Evolutionary conservation across 2,888 invertebrate species (phyloP).

Genomic region (Dryobota labecula): DNA sequence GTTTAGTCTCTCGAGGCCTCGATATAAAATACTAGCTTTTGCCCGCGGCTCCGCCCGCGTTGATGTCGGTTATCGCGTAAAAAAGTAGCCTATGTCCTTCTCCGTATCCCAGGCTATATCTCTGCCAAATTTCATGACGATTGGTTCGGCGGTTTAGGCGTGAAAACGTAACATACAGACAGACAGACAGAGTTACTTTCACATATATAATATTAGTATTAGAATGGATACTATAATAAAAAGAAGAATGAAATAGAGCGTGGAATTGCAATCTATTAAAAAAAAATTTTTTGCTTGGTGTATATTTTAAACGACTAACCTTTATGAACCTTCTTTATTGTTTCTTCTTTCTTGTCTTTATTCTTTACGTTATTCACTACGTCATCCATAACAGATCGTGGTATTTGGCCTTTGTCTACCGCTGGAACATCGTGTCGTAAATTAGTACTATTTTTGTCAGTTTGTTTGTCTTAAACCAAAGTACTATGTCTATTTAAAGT

Average conservation of each 20-base stretch:
- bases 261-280: neutral
- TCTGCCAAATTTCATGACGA: too few species aligned
- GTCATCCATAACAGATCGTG: conserved; percentile 53
- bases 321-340: conserved; percentile 32
- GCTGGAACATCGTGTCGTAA: conserved; percentile 29
- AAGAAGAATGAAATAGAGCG: neutral
- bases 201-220: too few species aligned
- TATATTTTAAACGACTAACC: conserved; percentile 23
- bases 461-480: neutral
- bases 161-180: too few species aligned
- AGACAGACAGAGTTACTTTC: too few species aligned
- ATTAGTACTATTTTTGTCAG: neutral
- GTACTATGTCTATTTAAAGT: neutral
- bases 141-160: too few species aligned
- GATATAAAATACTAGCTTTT: too few species aligned
- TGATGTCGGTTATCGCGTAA: too few species aligned
- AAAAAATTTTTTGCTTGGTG: neutral
- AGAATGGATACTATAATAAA: too few species aligned
- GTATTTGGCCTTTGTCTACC: conserved; percentile 39
- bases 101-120: too few species aligned
- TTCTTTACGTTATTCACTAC: conserved; percentile 8
- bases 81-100: too few species aligned
- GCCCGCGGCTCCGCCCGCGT: too few species aligned
- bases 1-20: too few species aligned
- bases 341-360: conserved; percentile 27